phyloP scores from a whole-genome alignment of 2,888 invertebrate genomes.

The Leptopterna dolabrata region DNA sequence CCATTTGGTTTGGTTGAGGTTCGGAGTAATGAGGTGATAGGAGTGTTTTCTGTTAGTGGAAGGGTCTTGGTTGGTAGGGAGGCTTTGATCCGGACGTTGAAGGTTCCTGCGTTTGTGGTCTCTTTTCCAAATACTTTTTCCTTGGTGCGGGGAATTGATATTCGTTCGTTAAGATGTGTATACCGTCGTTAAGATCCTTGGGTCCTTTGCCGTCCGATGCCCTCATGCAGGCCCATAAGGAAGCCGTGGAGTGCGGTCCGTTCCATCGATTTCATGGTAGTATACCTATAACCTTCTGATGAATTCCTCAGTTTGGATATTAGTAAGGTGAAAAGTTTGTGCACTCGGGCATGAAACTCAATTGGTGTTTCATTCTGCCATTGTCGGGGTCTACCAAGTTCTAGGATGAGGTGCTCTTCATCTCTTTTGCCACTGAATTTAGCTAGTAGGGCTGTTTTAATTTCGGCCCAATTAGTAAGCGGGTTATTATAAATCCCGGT shows the following conservation, averaged over 20 bases:
- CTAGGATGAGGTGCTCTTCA: conserved; percentile 7
- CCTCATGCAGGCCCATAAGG: neutral
- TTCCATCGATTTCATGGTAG: neutral
- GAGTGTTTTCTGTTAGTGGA: no score
- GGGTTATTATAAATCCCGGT: no score
- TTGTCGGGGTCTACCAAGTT: neutral
- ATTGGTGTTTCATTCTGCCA: neutral
- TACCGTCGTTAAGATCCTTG: neutral
- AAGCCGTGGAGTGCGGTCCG: neutral
- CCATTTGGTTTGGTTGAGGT: no score
- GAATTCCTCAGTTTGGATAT: neutral
- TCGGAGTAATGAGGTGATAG: no score
- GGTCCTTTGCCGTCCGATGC: neutral
- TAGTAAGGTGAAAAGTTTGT: neutral
- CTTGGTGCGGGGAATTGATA: neutral
- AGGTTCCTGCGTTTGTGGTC: no score
- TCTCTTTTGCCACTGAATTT: conserved; percentile 15
- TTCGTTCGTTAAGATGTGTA: neutral
- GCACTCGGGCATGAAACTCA: neutral
- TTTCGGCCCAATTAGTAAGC: neutral
- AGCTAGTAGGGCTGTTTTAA: neutral
- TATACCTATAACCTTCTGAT: neutral
- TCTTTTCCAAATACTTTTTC: neutral
- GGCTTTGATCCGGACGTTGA: no score
- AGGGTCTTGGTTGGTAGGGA: no score